These are phyloP conservation scores for Oreortyx pictus DNA, from an alignment of 2,797 vertebrate genomes.

Conservation along the genomic window DNA sequence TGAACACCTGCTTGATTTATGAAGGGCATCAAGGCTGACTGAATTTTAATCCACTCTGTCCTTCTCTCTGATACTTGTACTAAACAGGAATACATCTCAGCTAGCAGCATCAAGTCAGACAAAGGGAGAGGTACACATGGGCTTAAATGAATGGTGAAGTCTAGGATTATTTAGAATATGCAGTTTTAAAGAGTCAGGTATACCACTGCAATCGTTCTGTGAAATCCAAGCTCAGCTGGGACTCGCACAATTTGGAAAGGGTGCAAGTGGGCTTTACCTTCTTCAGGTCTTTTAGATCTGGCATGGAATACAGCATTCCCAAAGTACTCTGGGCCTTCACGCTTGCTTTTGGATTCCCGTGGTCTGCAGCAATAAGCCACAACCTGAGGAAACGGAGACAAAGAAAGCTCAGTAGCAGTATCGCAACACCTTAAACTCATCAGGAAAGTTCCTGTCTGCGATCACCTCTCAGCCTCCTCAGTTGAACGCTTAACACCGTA, in stretches of 20 bases:
- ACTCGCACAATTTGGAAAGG: background rate
- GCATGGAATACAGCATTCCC: conserved; percentile 83
- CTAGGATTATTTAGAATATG: background rate
- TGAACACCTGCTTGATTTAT: background rate
- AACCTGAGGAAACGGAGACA: conserved; percentile 71
- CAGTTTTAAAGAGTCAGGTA: background rate
- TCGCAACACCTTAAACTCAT: background rate
- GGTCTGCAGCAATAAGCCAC: conserved; percentile 84
- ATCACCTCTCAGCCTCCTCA: conserved; percentile 84
- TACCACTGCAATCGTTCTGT: background rate
- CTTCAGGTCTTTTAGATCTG: conserved; percentile 77
- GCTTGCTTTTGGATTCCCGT: conserved; percentile 84
- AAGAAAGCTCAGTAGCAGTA: background rate
- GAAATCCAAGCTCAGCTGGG: background rate
- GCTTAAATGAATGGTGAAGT: background rate
- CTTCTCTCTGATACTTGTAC: background rate
- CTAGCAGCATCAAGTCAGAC: background rate
- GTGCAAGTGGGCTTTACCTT: conserved; percentile 74
- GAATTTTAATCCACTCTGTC: background rate
- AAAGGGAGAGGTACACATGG: background rate
- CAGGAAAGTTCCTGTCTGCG: background rate
- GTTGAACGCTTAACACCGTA: conserved; percentile 75
- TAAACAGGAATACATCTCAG: background rate
- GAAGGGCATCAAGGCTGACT: background rate
- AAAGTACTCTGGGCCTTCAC: conserved; percentile 83